A percentile compares a stretch with the other conserved stretches of the same genome.
phyloP scores from a whole-genome alignment of 2,888 invertebrate genomes.

The Meliscaeva auricollis region DNA sequence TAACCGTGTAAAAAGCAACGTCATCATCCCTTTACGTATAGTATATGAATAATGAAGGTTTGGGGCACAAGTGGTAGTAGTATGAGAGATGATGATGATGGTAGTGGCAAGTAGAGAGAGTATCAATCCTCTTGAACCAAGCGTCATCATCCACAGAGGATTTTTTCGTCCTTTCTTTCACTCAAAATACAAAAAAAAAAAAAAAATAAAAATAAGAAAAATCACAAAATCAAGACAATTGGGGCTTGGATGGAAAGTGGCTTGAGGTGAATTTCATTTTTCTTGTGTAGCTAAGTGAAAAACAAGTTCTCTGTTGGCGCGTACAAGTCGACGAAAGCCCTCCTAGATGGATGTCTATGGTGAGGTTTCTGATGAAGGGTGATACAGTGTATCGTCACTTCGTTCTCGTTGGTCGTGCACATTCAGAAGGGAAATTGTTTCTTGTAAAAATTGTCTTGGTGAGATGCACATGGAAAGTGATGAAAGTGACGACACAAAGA shows the following conservation, averaged over 20 bases:
- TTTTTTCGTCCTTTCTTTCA: conserved; percentile 19
- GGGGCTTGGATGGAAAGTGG: conserved; percentile 39
- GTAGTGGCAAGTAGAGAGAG: conserved; percentile 28
- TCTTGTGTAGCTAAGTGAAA: conserved; percentile 66
- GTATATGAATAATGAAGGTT: conserved; percentile 5
- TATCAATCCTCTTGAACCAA: conserved; percentile 65
- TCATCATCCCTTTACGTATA: conserved; percentile 66
- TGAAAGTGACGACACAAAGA: conserved; percentile 53
- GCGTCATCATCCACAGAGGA: not conserved
- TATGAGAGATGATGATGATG: not conserved
- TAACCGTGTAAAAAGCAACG: conserved; percentile 65
- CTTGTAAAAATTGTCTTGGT: conserved; percentile 27
- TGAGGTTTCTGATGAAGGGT: conserved; percentile 32
- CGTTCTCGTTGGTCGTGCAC: not conserved
- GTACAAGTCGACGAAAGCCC: conserved; percentile 10
- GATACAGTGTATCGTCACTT: conserved; percentile 12
- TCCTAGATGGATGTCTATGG: conserved; percentile 9
- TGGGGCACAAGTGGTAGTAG: not conserved
- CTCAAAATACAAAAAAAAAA: not conserved
- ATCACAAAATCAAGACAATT: conserved; percentile 24
- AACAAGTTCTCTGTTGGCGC: conserved; percentile 52
- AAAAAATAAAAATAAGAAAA: not conserved
- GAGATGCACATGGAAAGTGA: conserved; percentile 50
- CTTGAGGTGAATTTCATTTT: conserved; percentile 62
- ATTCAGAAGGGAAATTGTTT: conserved; percentile 56